Percentiles rank a stretch among this genome's conserved stretches.
phyloP scores from a whole-genome alignment of 2,888 invertebrate species.

The Platycheirus rosarum region DNA sequence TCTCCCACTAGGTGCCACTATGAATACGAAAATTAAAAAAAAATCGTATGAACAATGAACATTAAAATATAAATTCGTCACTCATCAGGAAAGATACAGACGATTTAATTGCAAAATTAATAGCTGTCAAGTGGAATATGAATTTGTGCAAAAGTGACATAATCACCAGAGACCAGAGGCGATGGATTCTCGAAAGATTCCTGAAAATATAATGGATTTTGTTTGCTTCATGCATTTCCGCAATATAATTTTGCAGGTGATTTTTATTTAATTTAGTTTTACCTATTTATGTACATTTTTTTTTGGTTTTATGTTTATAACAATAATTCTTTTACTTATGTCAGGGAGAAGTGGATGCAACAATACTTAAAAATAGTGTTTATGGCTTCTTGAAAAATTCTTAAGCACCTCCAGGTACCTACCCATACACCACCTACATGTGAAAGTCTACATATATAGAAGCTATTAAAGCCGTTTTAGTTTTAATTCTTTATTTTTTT shows the following conservation, averaged over 20 bases:
- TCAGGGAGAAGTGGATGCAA: constrained; percentile 7
- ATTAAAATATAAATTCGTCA: too few relatives aligned
- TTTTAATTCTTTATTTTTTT: background rate
- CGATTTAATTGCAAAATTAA: constrained; percentile 52
- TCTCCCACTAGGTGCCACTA: background rate
- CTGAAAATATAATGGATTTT: constrained; percentile 14
- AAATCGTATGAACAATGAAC: too few relatives aligned
- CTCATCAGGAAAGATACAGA: constrained; percentile 9
- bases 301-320: background rate
- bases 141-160: constrained; percentile 34
- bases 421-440: constrained; percentile 1
- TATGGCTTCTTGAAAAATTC: constrained; percentile 55
- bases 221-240: constrained; percentile 38
- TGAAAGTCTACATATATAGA: background rate
- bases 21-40: too few relatives aligned
- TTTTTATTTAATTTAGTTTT: background rate
- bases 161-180: background rate
- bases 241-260: constrained; percentile 18
- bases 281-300: background rate
- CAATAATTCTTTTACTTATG: constrained; percentile 9
- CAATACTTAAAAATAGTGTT: constrained; percentile 25
- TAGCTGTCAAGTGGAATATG: constrained; percentile 35
- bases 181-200: background rate
- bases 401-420: background rate
- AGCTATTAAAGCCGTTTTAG: constrained; percentile 38